Evolutionary conservation across 2,797 vertebrate genomes (phyloP).

Genomic region (Enteromius viviparus): DNA sequence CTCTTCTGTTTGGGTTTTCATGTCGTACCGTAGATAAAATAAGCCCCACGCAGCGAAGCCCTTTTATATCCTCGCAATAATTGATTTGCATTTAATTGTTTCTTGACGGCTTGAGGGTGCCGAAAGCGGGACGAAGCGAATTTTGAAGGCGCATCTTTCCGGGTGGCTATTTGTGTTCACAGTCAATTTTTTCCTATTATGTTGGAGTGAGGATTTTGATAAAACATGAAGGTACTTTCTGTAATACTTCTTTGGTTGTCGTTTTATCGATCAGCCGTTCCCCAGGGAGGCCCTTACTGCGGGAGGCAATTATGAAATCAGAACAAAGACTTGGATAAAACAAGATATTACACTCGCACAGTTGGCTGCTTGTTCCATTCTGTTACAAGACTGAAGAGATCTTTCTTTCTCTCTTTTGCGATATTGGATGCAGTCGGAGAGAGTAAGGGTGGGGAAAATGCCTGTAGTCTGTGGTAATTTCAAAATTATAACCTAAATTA

Average conservation of each 20-base stretch:
- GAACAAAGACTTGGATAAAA: conserved; percentile 65
- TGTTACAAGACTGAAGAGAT: conserved; percentile 58
- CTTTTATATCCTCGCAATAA: conserved; percentile 35
- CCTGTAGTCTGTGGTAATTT: neutral
- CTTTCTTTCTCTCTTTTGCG: conserved; percentile 51
- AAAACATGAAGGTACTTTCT: conserved; percentile 68
- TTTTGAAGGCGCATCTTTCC: conserved; percentile 21
- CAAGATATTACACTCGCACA: conserved; percentile 66
- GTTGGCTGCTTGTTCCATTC: conserved; percentile 59
- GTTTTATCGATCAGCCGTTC: conserved; percentile 64
- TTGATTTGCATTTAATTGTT: conserved; percentile 57
- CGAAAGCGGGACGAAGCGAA: neutral
- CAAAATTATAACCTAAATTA: neutral
- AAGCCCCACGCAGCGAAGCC: neutral
- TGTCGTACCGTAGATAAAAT: conserved; percentile 26
- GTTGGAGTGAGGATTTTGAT: conserved; percentile 65
- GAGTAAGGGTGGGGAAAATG: conserved; percentile 43
- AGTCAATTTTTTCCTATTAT: conserved; percentile 57
- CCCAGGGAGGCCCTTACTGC: conserved; percentile 63
- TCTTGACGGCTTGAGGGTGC: conserved; percentile 27
- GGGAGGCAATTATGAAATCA: conserved; percentile 68
- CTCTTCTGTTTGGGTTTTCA: conserved; percentile 31
- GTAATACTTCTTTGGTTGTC: conserved; percentile 66
- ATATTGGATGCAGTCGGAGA: conserved; percentile 57
- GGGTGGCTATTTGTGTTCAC: conserved; percentile 49